Conservation (phyloP, 1,140 invertebrate species). For the Anastrepha obliqua region DNA sequence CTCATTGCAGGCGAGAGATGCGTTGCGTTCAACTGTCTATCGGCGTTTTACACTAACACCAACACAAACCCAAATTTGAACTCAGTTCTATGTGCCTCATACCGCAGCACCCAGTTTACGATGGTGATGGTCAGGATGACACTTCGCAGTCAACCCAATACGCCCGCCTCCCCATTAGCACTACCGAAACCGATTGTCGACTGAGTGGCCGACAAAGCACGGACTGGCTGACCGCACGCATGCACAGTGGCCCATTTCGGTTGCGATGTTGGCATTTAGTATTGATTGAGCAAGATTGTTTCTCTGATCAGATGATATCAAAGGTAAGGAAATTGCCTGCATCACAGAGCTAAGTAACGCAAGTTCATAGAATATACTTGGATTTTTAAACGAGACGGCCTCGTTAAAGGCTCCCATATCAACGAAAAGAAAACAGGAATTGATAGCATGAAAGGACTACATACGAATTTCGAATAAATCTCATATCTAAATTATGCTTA, state of each 20-base stretch:
- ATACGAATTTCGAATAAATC: too few relatives aligned
- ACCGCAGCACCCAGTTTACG: not conserved
- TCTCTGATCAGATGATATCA: too few relatives aligned
- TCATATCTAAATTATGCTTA: too few relatives aligned
- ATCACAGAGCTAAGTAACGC: too few relatives aligned
- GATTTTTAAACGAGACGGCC: too few relatives aligned
- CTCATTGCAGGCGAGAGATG: conserved; percentile 11
- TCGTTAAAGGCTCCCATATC: too few relatives aligned
- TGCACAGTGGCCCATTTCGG: not conserved
- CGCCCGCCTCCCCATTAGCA: not conserved
- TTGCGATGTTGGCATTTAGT: too few relatives aligned
- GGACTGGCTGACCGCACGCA: conserved; percentile 43
- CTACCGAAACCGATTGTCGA: conserved; percentile 33
- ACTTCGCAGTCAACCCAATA: not conserved
- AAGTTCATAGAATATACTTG: too few relatives aligned
- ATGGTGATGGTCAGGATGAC: not conserved
- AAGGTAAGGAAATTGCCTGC: too few relatives aligned
- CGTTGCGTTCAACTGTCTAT: conserved; percentile 49
- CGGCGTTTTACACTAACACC: conserved; percentile 22
- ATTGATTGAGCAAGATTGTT: too few relatives aligned
- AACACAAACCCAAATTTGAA: not conserved
- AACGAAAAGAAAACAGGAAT: too few relatives aligned
- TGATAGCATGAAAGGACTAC: too few relatives aligned
- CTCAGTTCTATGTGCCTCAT: not conserved
- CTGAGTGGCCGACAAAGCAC: conserved; percentile 37